Evolutionary conservation across 2,888 invertebrate genomes (phyloP).

Genomic region (Keiferia lycopersicella): DNA sequence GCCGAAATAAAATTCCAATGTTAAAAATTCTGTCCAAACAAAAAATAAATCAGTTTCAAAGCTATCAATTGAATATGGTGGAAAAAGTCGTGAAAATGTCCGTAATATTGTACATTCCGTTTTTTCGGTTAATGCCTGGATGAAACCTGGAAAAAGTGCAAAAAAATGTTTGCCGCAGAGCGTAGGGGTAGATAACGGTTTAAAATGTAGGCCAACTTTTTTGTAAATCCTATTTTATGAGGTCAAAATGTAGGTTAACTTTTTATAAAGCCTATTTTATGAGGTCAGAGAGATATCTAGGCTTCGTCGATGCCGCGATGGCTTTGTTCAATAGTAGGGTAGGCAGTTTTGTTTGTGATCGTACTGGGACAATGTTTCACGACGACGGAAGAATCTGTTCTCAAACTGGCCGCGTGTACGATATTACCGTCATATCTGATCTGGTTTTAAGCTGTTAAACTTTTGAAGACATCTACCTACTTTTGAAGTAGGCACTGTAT

Average conservation of each 20-base stretch:
- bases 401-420: no score
- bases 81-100: constrained; percentile 17
- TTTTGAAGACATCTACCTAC: no score
- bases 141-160: constrained; percentile 26
- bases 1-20: constrained; percentile 22
- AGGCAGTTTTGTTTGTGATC: not conserved
- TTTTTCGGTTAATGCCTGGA: constrained; percentile 23
- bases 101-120: constrained; percentile 22
- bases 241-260: constrained; percentile 22
- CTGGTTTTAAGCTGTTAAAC: no score
- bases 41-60: constrained; percentile 14
- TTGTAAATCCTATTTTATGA: constrained; percentile 31
- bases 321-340: constrained; percentile 8
- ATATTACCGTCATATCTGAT: no score
- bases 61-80: constrained; percentile 23
- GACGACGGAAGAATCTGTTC: not conserved
- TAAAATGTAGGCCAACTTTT: constrained; percentile 27
- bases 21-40: constrained; percentile 10
- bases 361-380: not conserved
- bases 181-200: constrained; percentile 27
- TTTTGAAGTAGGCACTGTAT: no score
- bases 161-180: constrained; percentile 22
- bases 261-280: constrained; percentile 31
- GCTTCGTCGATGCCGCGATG: constrained; percentile 16
- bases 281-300: constrained; percentile 26